Percentiles rank a stretch among this genome's conserved stretches.
Evolutionary conservation across 2,888 invertebrate genomes (phyloP).

Genomic region (Teinopalpus imperialis): DNA sequence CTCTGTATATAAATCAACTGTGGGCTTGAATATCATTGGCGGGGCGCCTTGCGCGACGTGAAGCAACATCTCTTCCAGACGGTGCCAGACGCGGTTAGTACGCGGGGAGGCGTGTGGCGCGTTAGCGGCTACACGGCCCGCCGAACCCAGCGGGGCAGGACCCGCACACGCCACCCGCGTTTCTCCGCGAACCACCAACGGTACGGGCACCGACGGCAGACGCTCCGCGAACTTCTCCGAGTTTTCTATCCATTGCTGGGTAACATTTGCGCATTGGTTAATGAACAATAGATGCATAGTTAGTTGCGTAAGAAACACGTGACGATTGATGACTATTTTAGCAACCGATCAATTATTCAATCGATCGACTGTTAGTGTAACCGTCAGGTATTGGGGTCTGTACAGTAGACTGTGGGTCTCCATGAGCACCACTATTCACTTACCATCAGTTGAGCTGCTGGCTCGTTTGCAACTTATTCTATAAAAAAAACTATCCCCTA

Average conservation of each 20-base stretch:
- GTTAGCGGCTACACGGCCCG: constrained; percentile 79
- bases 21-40: constrained; percentile 90
- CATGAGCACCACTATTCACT: no score
- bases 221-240: constrained; percentile 54
- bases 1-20: constrained; percentile 87
- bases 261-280: no score
- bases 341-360: no score
- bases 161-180: constrained; percentile 87
- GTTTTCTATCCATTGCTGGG: constrained; percentile 74
- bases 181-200: constrained; percentile 85
- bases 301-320: no score
- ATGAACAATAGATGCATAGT: no score
- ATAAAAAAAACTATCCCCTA: no score
- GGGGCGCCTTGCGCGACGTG: constrained; percentile 85
- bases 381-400: no score
- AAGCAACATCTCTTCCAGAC: constrained; percentile 89
- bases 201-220: constrained; percentile 87
- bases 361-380: no score
- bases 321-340: no score
- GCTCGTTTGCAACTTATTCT: no score
- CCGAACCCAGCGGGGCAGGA: constrained; percentile 77
- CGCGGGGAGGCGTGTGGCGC: constrained; percentile 54
- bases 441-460: no score
- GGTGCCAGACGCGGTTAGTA: constrained; percentile 82
- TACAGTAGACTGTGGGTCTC: no score